Conservation (phyloP, 2,888 invertebrate genomes). For the Pachycephus smyrnensis region DNA sequence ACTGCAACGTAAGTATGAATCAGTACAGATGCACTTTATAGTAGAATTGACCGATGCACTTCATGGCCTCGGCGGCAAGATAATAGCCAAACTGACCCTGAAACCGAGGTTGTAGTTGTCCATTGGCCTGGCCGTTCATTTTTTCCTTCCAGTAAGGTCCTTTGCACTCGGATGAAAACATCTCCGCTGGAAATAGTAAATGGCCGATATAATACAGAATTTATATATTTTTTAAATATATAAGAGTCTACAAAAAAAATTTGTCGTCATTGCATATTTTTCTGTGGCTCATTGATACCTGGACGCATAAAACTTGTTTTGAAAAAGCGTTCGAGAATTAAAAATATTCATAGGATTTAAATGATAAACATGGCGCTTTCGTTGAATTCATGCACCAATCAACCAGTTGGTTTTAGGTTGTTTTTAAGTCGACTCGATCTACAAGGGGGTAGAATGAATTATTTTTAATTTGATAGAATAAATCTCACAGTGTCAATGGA, state of each 20-base stretch:
- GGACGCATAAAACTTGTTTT: neutral
- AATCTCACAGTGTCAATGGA: neutral
- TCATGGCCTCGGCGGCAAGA: slow-evolving; percentile 40
- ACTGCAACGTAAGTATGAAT: neutral
- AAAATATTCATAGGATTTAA: neutral
- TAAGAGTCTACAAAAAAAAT: neutral
- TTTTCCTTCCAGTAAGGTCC: slow-evolving; percentile 28
- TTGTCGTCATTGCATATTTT: neutral
- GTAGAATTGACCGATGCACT: slow-evolving; percentile 28
- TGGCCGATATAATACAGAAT: neutral
- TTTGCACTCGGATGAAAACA: slow-evolving; percentile 31
- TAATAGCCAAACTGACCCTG: slow-evolving; percentile 55
- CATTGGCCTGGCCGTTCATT: slow-evolving; percentile 45
- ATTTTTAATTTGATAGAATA: neutral
- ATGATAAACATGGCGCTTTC: neutral
- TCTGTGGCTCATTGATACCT: neutral
- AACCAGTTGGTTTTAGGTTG: neutral
- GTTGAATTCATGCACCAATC: neutral
- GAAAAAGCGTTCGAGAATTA: neutral
- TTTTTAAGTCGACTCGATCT: neutral
- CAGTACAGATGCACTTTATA: neutral
- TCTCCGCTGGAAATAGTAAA: slow-evolving; percentile 10
- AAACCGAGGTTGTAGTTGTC: slow-evolving; percentile 49
- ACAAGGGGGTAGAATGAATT: neutral
- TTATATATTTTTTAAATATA: neutral